Evolutionary conservation across 2,888 invertebrate genomes (phyloP), one percentile per base, ranked within the genome.

Genomic region (Chrysolina americana): DNA sequence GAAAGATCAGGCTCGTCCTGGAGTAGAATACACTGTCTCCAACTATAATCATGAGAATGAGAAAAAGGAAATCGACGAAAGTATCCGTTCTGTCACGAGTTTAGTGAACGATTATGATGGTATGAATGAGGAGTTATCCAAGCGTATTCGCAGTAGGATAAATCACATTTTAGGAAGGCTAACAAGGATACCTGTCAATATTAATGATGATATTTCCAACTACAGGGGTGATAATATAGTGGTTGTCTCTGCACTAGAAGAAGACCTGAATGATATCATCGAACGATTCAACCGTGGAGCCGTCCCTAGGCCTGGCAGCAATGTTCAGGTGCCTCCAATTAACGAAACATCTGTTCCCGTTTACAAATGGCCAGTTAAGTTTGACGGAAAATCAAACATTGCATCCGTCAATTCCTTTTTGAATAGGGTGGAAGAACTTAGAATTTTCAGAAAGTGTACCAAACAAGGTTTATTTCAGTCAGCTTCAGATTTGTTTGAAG

Each of bases 61-160:
- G 13, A 70, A 53, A 11, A 17, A 15, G 15, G 70, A 70, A 64
- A n/a, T 70, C 8, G 44, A 64, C 47, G 70, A 70, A 59, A 65
- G 65, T 53, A 53, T 70, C 2, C n/a, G 15, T 21, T 65, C 70
- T 41, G 47, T 70, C 41, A 48, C 65, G 36, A 64, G 62, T 2
- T 50, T 70, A 10, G 65, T 53, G 11, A 48, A 70, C 59, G 70
- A 70, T 70, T 70, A 19, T 44, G 70, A 70, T 48, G 70, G 70
- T 1, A 23, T 48, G 9, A 70, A 70, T 50, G 36, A 15, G 1
- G 70, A 70, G 13, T 5, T 70, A 11, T 11, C 28, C 15, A 63
- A 63, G 9, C 36, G 70, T 36, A 53, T 70, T 13, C 23, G 65
- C 28, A 71, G 41, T 36, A 47, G 65, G 47, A 47, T 65, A 8